phyloP scores from a whole-genome alignment of 2,113 vertebrate genomes.

The Orientallactaga bullata region DNA sequence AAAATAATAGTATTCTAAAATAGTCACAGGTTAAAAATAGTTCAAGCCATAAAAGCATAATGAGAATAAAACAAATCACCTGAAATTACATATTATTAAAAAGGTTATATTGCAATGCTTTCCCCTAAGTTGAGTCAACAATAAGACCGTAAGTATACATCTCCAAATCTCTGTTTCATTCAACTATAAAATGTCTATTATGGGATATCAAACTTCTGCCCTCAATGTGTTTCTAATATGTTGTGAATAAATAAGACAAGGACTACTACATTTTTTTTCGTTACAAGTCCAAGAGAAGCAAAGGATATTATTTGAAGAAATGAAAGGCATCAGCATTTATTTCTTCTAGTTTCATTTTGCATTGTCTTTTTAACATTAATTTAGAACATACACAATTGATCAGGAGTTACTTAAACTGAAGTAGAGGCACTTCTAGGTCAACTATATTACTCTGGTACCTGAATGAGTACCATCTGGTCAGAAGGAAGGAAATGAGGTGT shows the following conservation, averaged over 20 bases:
- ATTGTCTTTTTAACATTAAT: conserved; percentile 42
- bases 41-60: background rate
- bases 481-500: background rate
- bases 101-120: background rate
- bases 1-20: background rate
- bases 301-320: background rate
- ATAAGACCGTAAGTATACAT: background rate
- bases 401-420: background rate
- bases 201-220: background rate
- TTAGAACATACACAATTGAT: background rate
- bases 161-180: background rate
- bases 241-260: background rate
- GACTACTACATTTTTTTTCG: background rate
- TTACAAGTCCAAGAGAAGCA: background rate
- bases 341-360: background rate
- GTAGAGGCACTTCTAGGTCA: background rate
- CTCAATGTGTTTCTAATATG: background rate
- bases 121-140: background rate
- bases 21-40: background rate
- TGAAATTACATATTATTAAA: background rate
- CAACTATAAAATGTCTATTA: background rate
- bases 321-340: background rate
- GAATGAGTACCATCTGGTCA: background rate
- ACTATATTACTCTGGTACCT: background rate
- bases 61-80: background rate